phyloP scores from a whole-genome alignment of 2,888 invertebrate genomes.

The Drosophila kuntzei region DNA sequence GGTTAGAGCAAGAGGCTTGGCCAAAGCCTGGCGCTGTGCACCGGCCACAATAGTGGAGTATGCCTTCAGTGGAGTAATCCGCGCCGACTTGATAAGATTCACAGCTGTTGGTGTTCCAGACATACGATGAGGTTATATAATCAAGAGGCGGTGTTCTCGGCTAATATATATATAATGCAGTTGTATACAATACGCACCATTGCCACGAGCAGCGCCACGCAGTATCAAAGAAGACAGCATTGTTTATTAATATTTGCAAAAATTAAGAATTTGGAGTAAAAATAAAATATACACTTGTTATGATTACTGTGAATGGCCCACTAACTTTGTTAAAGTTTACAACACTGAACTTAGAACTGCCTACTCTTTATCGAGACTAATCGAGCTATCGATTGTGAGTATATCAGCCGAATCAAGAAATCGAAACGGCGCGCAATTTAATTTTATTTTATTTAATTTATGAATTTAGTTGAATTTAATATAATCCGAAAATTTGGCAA shows the following conservation, averaged over 20 bases:
- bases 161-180: neutral
- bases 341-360: conserved; percentile 44
- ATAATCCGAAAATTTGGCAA: too few species aligned
- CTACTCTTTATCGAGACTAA: conserved; percentile 14
- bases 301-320: conserved; percentile 25
- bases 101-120: conserved; percentile 48
- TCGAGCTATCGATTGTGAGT: conserved; percentile 28
- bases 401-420: too few species aligned
- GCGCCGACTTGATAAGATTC: conserved; percentile 68
- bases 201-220: conserved; percentile 77
- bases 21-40: conserved; percentile 59
- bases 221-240: conserved; percentile 78
- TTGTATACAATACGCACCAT: conserved; percentile 62
- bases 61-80: conserved; percentile 74
- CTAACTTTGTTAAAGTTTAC: conserved; percentile 34
- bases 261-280: conserved; percentile 40
- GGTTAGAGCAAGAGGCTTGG: conserved; percentile 63
- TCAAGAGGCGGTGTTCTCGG: conserved; percentile 32
- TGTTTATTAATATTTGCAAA: conserved; percentile 19
- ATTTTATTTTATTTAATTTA: too few species aligned
- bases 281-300: conserved; percentile 47
- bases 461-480: too few species aligned
- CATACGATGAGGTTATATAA: conserved; percentile 78
- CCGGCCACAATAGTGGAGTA: conserved; percentile 72
- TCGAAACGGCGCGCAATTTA: too few species aligned